Conservation (phyloP, 23 tunicate species). For the Clavelina lepadiformis region DNA sequence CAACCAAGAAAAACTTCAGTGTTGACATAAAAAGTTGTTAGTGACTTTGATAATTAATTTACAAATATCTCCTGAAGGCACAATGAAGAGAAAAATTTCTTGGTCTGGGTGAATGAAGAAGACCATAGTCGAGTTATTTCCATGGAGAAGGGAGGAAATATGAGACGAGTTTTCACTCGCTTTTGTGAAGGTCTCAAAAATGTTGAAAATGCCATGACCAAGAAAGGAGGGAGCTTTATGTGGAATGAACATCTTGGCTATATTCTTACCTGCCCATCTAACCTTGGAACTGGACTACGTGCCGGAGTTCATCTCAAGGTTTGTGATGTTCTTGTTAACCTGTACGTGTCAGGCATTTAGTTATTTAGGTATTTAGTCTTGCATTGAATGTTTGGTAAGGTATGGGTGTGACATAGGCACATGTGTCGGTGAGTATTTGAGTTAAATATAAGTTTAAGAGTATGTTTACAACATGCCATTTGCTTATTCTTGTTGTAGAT, state of each 20-base stretch:
- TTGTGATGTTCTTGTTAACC: neutral
- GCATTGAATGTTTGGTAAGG: too few species aligned
- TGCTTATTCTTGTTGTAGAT: conserved; percentile 31
- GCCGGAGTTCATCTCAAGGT: conserved; percentile 77
- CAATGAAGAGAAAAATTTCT: conserved; percentile 67
- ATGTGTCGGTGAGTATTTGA: too few species aligned
- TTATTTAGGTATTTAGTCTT: too few species aligned
- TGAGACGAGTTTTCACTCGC: conserved; percentile 66
- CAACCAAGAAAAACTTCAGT: neutral
- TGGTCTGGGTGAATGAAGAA: conserved; percentile 85
- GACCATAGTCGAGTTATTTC: conserved; percentile 80
- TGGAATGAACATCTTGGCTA: conserved; percentile 84
- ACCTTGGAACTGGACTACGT: conserved; percentile 74
- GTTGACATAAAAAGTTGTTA: neutral
- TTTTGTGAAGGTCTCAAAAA: conserved; percentile 65
- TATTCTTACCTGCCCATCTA: conserved; percentile 77
- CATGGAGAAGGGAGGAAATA: conserved; percentile 79
- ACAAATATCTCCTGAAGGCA: conserved; percentile 34
- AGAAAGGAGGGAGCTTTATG: conserved; percentile 56
- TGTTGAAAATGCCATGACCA: conserved; percentile 49
- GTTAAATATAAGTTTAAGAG: neutral
- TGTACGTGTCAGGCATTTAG: too few species aligned
- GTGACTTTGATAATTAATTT: conserved; percentile 1
- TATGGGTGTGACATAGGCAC: too few species aligned
- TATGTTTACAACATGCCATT: neutral